Conservation (phyloP, 2,797 vertebrate genomes). For the Steatocranus sp. region DNA sequence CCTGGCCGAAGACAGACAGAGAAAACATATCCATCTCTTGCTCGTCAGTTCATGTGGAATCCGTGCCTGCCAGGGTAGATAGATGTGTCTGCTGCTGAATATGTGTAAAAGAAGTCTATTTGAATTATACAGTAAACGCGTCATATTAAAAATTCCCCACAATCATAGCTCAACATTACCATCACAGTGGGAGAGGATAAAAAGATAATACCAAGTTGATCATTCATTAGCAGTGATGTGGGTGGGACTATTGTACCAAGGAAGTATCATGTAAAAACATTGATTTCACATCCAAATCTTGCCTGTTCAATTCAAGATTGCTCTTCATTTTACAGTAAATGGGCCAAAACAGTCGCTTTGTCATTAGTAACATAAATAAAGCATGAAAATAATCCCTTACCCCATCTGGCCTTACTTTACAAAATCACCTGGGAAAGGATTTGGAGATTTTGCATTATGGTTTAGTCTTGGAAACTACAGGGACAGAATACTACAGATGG, state of each 20-base stretch:
- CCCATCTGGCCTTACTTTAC: slow-evolving; percentile 2
- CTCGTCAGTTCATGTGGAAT: not conserved
- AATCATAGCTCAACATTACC: slow-evolving; percentile 1
- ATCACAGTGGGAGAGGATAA: slow-evolving; percentile 11
- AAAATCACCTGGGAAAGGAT: not conserved
- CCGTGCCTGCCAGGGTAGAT: not conserved
- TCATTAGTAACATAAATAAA: slow-evolving; percentile 1
- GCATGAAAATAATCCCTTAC: not conserved
- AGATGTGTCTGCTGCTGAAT: not conserved
- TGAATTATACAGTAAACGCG: not conserved
- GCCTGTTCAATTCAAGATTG: not conserved
- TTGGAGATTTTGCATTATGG: not conserved
- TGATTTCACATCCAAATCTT: not conserved
- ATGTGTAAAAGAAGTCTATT: not conserved
- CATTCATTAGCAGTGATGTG: slow-evolving; percentile 22
- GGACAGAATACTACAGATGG: slow-evolving; percentile 12
- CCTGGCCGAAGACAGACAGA: slow-evolving; percentile 14
- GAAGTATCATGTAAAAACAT: not conserved
- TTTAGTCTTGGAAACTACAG: not conserved
- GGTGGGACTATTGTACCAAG: not conserved
- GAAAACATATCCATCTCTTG: slow-evolving; percentile 34
- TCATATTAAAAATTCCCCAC: not conserved
- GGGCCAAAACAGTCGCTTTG: not conserved
- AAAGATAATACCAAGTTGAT: slow-evolving; percentile 24
- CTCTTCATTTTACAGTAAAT: not conserved